Base-by-base conservation (phyloP, 2,888 invertebrate species). In the Melieria omissa region DNA sequence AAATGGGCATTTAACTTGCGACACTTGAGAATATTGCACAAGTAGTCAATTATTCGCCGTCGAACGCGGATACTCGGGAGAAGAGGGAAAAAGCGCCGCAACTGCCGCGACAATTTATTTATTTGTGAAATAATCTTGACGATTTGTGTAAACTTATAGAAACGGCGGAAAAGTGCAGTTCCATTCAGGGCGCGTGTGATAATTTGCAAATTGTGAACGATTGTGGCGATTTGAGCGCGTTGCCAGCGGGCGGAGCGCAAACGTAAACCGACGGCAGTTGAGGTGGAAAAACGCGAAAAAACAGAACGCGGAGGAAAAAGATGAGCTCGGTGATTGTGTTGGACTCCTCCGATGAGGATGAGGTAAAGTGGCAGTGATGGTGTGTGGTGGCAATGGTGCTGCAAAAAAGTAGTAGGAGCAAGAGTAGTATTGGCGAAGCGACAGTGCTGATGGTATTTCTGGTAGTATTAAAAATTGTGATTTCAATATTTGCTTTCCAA, bases 271-370 rank as follows among this genome's bases (percentile, higher is more conserved):
- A 58, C 66, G 46, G 60, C 49, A 42, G 29, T 58, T 14, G 29
- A 52, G 52, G 57, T 42, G 41, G 65, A 65, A 46, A 60, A 41
- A 62, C 8, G 44, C 9, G 47, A 69, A 3, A 45, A 55, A 29
- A 29, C 46, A 69, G 45, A 49, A 49, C 65, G 58, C 58, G 71
- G 46, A 16, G 47, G 68, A 65, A 68, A 69, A 75, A 74, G 77
- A 84, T 85, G 83, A 83, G 82, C 77, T 82, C 84, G 71, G 83
- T 85, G 77, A 85, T 86, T 78, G 84, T 83, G 73, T 81, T 86
- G 79, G 86, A 86, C 80, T 83, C 85, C 67, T 85, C 86, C 69
- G 87, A 87, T 73, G 87, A 87, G 78, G 87, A 86, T 78, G 87
- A 87, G 85, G 86, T 86, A 84, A 84, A 81, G 61, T 61, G 71